Evolutionary conservation across 1,140 invertebrate genomes (phyloP).

Genomic region (Armadillidium nasatum): DNA sequence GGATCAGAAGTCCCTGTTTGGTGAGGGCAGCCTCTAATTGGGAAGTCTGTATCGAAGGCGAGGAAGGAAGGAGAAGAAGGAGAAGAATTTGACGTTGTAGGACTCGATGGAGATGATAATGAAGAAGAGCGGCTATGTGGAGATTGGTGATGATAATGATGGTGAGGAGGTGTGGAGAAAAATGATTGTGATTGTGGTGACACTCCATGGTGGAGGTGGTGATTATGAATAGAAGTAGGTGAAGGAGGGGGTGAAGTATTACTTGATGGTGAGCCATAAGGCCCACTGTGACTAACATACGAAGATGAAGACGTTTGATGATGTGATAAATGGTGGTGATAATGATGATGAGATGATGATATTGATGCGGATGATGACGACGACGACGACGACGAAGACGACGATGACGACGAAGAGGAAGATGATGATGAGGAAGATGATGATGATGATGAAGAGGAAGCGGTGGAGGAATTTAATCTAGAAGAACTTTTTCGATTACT

Average conservation of each 20-base stretch:
- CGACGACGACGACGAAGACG: constrained; percentile 31
- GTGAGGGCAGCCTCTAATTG: constrained; percentile 39
- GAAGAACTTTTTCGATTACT: constrained; percentile 40
- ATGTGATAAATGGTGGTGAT: constrained; percentile 27
- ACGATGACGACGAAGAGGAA: constrained; percentile 9
- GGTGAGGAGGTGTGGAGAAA: constrained; percentile 19
- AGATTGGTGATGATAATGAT: constrained; percentile 37
- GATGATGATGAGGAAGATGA: constrained; percentile 14
- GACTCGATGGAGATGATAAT: constrained; percentile 32
- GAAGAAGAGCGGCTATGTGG: constrained; percentile 32
- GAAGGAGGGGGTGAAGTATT: constrained; percentile 35
- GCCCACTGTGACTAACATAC: constrained; percentile 38
- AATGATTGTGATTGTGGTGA: constrained; percentile 27
- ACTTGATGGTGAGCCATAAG: constrained; percentile 16
- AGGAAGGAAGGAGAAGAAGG: constrained; percentile 34
- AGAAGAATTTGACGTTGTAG: constrained; percentile 36
- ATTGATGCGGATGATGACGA: constrained; percentile 44
- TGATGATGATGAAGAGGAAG: constrained; percentile 26
- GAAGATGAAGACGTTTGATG: constrained; percentile 34
- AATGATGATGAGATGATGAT: background rate
- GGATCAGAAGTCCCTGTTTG: constrained; percentile 44
- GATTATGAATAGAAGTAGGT: constrained; percentile 28
- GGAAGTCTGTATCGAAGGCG: constrained; percentile 33
- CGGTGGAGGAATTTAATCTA: constrained; percentile 31
- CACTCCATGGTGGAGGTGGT: constrained; percentile 40